Evolutionary conservation across 2,888 invertebrate genomes (phyloP).

Genomic region (Caenorhabditis drosophilae): DNA sequence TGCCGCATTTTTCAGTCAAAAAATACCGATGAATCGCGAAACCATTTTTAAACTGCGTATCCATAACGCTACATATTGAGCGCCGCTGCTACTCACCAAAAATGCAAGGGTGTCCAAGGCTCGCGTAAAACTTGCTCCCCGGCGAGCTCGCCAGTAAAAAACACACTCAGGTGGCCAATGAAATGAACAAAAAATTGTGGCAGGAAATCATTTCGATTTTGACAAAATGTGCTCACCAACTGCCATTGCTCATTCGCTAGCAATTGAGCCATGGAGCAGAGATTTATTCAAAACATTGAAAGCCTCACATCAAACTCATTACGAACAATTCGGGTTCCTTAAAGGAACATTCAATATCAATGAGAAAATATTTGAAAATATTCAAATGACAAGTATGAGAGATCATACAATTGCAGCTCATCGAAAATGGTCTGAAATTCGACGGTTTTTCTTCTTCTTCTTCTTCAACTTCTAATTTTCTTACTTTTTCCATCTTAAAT

Average conservation of each 20-base stretch:
- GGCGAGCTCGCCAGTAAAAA: no score
- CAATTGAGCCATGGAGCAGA: slow-evolving; percentile 79
- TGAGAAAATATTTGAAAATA: slow-evolving; percentile 32
- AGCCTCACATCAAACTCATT: slow-evolving; percentile 82
- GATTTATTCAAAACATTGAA: slow-evolving; percentile 77
- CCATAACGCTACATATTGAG: no score
- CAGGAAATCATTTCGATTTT: slow-evolving; percentile 77
- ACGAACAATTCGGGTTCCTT: slow-evolving; percentile 76
- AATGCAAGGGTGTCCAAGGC: no score
- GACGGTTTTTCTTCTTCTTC: slow-evolving; percentile 36
- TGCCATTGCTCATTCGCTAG: slow-evolving; percentile 78
- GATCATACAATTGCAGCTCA: slow-evolving; percentile 81
- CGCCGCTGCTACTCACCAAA: no score
- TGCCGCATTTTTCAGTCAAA: no score
- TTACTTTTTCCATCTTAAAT: no score
- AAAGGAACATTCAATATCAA: slow-evolving; percentile 44
- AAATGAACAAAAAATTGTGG: no score
- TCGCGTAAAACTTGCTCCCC: no score
- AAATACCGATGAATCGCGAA: no score
- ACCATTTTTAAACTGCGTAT: no score
- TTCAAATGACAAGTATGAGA: slow-evolving; percentile 77
- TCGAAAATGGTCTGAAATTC: slow-evolving; percentile 58
- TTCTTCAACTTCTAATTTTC: neutral
- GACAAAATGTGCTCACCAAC: slow-evolving; percentile 78
- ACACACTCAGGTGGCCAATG: no score